Evolutionary conservation across 2,888 invertebrate species (phyloP).

Genomic region (Corbicula japonica): DNA sequence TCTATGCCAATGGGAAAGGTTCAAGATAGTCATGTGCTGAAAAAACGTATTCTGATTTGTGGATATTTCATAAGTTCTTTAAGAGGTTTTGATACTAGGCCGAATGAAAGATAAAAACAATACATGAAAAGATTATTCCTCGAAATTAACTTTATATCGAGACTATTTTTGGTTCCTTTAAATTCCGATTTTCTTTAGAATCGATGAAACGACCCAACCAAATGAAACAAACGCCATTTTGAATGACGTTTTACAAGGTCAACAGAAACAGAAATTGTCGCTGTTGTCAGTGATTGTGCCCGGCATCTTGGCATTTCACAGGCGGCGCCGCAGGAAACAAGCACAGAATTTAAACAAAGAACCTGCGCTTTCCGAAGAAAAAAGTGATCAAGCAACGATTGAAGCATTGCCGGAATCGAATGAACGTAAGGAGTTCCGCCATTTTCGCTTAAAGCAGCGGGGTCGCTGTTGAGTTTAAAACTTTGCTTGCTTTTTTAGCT

Average conservation of each 20-base stretch:
- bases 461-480: no score
- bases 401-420: background rate
- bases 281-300: background rate
- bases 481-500: no score
- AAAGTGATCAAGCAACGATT: background rate
- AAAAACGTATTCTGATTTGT: no score
- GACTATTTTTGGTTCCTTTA: no score
- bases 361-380: background rate
- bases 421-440: slow-evolving; percentile 7
- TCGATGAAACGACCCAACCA: background rate
- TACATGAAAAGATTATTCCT: no score
- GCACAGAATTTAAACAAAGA: background rate
- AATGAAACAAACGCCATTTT: background rate
- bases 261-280: background rate
- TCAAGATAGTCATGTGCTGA: no score
- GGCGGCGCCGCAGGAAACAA: background rate
- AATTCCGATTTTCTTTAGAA: background rate
- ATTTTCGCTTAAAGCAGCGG: no score
- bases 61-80: no score
- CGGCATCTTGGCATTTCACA: background rate
- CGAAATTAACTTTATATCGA: no score
- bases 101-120: no score
- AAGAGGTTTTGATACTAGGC: no score
- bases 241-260: slow-evolving; percentile 1
- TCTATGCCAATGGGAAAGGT: no score